Evolutionary conservation across 2,888 invertebrate species (phyloP).

Genomic region (Diaphora mendica): DNA sequence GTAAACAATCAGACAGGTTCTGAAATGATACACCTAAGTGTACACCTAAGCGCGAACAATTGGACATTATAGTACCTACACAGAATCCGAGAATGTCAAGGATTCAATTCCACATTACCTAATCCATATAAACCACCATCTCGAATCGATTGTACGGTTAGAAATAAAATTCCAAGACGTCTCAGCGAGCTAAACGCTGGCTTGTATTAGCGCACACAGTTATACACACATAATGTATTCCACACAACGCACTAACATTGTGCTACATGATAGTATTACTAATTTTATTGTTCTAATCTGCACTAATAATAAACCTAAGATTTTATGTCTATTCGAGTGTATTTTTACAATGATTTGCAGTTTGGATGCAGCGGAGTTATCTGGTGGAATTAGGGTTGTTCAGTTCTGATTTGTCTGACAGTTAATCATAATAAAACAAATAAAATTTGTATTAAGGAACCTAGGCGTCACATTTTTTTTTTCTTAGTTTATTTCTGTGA

Average conservation of each 20-base stretch:
- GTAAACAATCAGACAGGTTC: background rate
- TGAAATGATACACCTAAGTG: background rate
- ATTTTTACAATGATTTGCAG: background rate
- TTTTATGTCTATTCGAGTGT: background rate
- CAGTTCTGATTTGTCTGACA: background rate
- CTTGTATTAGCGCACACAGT: slow-evolving; percentile 4
- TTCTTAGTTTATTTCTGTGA: too few relatives aligned
- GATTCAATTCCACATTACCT: slow-evolving; percentile 2
- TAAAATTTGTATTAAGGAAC: too few relatives aligned
- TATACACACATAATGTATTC: slow-evolving; percentile 10
- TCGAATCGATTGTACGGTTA: slow-evolving; percentile 11
- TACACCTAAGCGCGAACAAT: too few relatives aligned
- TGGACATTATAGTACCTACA: background rate
- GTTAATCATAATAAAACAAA: too few relatives aligned
- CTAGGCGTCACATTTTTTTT: too few relatives aligned
- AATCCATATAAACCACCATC: background rate
- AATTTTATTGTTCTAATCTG: slow-evolving; percentile 14
- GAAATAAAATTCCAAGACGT: background rate
- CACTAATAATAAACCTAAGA: background rate
- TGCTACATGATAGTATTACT: slow-evolving; percentile 10
- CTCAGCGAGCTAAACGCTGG: slow-evolving; percentile 5
- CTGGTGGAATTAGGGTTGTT: background rate
- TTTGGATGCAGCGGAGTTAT: background rate
- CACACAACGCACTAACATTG: slow-evolving; percentile 6
- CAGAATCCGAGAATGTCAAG: background rate